Evolutionary conservation across 2,888 invertebrate species (phyloP).

Genomic region (Hydraecia micacea): DNA sequence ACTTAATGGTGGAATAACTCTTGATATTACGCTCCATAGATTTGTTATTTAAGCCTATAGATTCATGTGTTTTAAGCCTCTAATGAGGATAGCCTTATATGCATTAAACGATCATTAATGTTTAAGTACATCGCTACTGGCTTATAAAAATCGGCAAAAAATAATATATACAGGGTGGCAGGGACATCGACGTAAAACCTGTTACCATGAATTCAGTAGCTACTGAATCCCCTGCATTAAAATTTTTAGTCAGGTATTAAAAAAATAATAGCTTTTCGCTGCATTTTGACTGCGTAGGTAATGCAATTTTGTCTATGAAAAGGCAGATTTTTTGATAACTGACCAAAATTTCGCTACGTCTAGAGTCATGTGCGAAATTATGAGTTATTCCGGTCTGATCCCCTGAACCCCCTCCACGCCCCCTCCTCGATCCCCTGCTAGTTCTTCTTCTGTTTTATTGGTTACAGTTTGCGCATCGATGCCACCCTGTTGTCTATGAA

Average conservation of each 20-base stretch:
- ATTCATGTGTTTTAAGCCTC: conserved; percentile 29
- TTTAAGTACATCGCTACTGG: neutral
- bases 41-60: conserved; percentile 33
- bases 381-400: no score
- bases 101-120: neutral
- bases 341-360: no score
- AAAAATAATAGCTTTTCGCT: neutral
- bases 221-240: neutral
- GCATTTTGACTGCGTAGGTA: neutral
- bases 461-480: no score
- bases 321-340: neutral
- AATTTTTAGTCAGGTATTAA: neutral
- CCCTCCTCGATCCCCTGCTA: no score
- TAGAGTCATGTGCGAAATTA: no score
- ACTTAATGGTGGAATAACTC: conserved; percentile 63
- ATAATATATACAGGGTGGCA: conserved; percentile 1
- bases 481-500: no score
- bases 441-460: no score
- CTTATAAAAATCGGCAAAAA: neutral
- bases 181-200: neutral
- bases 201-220: neutral
- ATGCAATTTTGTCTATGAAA: no score
- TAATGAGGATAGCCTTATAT: neutral
- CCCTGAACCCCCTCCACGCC: no score
- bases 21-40: conserved; percentile 62